phyloP scores from a whole-genome alignment of 1,140 invertebrate genomes.

The Ceratitis capitata region DNA sequence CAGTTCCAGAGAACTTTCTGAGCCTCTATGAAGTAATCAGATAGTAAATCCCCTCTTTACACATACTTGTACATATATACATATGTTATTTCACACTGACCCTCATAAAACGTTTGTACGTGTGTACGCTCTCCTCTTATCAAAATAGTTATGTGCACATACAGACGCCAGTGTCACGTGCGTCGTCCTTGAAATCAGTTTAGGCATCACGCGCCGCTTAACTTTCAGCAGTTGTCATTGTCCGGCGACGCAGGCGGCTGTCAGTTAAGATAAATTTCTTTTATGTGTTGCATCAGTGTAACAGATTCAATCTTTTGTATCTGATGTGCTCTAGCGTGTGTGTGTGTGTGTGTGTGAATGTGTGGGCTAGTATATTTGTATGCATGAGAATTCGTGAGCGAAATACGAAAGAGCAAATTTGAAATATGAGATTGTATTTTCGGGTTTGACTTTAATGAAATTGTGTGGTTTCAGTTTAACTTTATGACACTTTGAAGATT shows the following conservation, averaged over 20 bases:
- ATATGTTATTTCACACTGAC: too few relatives aligned
- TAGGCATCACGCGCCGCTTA: not conserved
- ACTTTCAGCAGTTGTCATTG: conserved; percentile 30
- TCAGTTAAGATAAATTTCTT: conserved; percentile 16
- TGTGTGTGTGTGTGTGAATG: not conserved
- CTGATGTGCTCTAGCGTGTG: not conserved
- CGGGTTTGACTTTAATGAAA: conserved; percentile 26
- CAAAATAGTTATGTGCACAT: not conserved
- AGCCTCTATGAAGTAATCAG: not conserved
- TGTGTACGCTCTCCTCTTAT: not conserved
- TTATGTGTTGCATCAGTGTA: not conserved
- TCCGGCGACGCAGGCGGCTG: not conserved
- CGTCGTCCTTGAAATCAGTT: not conserved
- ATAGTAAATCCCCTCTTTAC: not conserved
- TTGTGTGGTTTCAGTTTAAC: conserved; percentile 21
- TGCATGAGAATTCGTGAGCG: not conserved
- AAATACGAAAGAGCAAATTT: not conserved
- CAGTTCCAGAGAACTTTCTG: not conserved
- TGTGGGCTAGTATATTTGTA: not conserved
- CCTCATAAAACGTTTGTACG: too few relatives aligned
- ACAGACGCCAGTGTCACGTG: not conserved
- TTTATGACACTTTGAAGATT: conserved; percentile 12
- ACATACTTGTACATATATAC: not conserved
- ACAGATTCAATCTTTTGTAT: not conserved
- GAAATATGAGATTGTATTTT: not conserved